Percentiles rank a stretch among this genome's conserved stretches.
phyloP scores from a whole-genome alignment of 2,888 invertebrate genomes.

The Yponomeuta plumbellus region DNA sequence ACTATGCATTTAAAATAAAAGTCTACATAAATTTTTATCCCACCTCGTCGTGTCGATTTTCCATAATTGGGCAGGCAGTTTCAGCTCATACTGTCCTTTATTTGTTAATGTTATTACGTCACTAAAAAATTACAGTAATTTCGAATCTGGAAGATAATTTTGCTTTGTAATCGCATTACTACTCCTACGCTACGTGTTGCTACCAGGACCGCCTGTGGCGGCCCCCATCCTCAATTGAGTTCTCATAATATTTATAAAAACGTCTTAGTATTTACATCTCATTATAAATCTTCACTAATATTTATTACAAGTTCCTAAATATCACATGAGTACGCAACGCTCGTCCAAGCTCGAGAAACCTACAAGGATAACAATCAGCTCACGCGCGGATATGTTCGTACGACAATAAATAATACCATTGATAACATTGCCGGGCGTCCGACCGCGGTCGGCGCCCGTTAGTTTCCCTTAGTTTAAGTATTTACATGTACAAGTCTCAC shows the following conservation, averaged over 20 bases:
- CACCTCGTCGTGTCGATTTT: too few relatives aligned
- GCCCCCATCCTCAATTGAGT: background rate
- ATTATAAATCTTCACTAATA: constrained; percentile 52
- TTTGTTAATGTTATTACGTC: background rate
- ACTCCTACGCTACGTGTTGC: constrained; percentile 10
- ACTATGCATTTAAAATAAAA: constrained; percentile 22
- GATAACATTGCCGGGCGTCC: constrained; percentile 37
- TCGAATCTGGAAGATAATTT: constrained; percentile 35
- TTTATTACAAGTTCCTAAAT: constrained; percentile 56
- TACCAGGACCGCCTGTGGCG: background rate
- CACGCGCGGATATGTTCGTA: constrained; percentile 60
- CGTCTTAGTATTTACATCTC: constrained; percentile 57
- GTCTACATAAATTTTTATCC: too few relatives aligned
- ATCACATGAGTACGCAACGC: constrained; percentile 73
- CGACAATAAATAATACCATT: constrained; percentile 56
- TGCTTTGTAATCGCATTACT: constrained; percentile 18
- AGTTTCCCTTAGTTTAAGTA: constrained; percentile 20
- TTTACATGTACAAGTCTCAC: constrained; percentile 51
- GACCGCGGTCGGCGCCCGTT: background rate
- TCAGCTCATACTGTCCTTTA: background rate
- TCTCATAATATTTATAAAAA: constrained; percentile 39
- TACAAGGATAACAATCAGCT: constrained; percentile 47
- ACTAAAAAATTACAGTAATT: constrained; percentile 25
- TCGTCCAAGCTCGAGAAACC: constrained; percentile 44
- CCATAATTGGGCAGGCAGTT: background rate